A percentile compares a stretch with the other conserved stretches of the same genome.
Conservation (phyloP, 2,797 vertebrate genomes). For the Catostomus latipinnis region DNA sequence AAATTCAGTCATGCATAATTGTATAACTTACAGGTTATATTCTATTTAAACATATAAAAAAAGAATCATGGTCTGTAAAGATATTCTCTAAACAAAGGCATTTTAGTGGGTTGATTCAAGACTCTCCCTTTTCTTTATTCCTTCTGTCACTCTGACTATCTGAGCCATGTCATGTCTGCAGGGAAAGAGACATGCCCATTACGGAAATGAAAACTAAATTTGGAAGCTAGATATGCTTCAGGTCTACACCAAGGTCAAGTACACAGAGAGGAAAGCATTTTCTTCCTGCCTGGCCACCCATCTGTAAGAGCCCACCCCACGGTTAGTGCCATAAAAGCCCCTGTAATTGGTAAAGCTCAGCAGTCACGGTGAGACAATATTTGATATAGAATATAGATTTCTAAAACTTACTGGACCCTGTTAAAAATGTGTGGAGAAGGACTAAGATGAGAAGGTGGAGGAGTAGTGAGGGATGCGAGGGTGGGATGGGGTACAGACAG, state of each 20-base stretch:
- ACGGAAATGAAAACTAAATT: slow-evolving; percentile 35
- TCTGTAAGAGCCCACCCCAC: slow-evolving; percentile 44
- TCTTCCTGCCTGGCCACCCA: slow-evolving; percentile 35
- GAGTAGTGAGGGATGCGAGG: neutral
- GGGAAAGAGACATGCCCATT: slow-evolving; percentile 41
- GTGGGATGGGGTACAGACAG: slow-evolving; percentile 12
- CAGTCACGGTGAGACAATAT: slow-evolving; percentile 52
- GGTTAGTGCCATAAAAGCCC: slow-evolving; percentile 46
- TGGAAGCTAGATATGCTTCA: slow-evolving; percentile 10
- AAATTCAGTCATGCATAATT: neutral
- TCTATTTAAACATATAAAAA: neutral
- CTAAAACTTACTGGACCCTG: slow-evolving; percentile 32
- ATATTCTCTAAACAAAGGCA: neutral
- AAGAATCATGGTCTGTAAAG: neutral
- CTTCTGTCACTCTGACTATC: neutral
- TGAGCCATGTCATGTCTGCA: slow-evolving; percentile 26
- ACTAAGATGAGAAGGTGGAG: neutral
- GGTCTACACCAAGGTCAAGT: slow-evolving; percentile 24
- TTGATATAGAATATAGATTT: slow-evolving; percentile 51
- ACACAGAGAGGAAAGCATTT: slow-evolving; percentile 45
- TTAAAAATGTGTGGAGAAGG: slow-evolving; percentile 37
- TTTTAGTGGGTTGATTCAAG: neutral
- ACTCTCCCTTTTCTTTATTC: neutral
- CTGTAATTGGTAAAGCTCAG: slow-evolving; percentile 44
- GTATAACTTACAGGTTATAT: neutral